Base-by-base conservation (phyloP, 2,113 vertebrate genomes). In the Melanerpes aurifrons region DNA sequence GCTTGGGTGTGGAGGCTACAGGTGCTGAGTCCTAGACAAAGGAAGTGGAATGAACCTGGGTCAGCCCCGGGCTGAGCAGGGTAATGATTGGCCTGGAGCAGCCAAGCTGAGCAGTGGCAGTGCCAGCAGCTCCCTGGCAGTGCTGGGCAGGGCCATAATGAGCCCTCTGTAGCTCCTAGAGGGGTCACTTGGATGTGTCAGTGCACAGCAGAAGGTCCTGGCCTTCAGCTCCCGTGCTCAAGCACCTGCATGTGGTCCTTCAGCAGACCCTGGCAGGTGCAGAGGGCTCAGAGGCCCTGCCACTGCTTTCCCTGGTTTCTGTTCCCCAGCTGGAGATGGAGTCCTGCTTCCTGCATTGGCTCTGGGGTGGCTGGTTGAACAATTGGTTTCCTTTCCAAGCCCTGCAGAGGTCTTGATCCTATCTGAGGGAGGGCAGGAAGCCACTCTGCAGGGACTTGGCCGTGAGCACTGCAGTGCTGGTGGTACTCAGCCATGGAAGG, bases 101-200 rank as follows among this genome's bases (percentile, higher is more conserved):
- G 63, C 73, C 61, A 85, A 83, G 75, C 82, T 87, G 82, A 94
- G 59, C 28, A 59, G 43, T 61, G 64, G 28, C 86, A 67, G 32
- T 73, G 29, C 59, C 8, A 7, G 69, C 75, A 89, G 89, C 71
- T 86, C 69, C 47, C 68, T 87, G 72, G 21, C 71, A 82, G 15
- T 66, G 12, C 56, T 92, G 26, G 80, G 94, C 77, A 82, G 69
- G 37, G 77, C 88, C 89, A 74, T 87, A 85, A 95, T 67, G 57
- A 74, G 67, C 28, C 47, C n/a, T 77, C 59, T 87, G 89, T 89
- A 59, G 53, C 47, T 95, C 64, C 82, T 75, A 77, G 48, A 90
- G 87, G 86, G 62, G 61, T 15, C 85, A 92, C 54, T 83, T 92
- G 68, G 84, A 76, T 11, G 12, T 78, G 84, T 84, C 84, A 72